Base-by-base conservation (phyloP, 1,140 invertebrate species). In the Muscidifurax raptorellus region DNA sequence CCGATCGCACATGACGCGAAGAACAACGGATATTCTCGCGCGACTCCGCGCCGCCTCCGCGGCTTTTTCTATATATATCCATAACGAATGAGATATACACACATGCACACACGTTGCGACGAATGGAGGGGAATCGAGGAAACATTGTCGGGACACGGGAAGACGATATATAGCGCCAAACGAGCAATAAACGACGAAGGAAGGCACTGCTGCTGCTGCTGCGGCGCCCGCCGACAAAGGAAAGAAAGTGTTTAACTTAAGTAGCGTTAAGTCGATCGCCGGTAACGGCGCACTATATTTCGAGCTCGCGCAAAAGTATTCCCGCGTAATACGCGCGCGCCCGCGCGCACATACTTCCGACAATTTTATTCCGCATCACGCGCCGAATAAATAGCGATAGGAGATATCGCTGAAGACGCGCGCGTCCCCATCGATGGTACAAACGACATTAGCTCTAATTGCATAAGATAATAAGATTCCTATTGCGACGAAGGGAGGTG, bases 401-500 rank as follows among this genome's bases (percentile, higher is more conserved):
- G n/a, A n/a, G n/a, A n/a, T n/a, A n/a, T n/a, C n/a, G n/a, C n/a
- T n/a, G n/a, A n/a, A 59, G 25, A 69, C 28, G 36, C 66, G 72
- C 81, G 81, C 30, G 3, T 15, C 52, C 83, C 77, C 77, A 84
- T 84, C 44, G 69, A 84, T 84, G 83, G 83, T 84, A 84, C 83
- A 84, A 84, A 84, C 77, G 77, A 84, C 32, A 80, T 80, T 84
- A 84, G 83, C 71, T 84, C 77, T 84, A 84, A 84, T 84, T 84
- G 52, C 47, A 84, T 84, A 84, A 84, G 83, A 84, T 84, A 47
- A 84, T 84, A 84, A 80, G 32, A 84, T 84, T 84, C 83, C 83
- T 84, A 84, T 84, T 72, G 67, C 77, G 83, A 84, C 44, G 47
- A 72, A 74, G 13, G 59, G 30, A 13, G 67, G 1, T 18, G 32